Conservation (phyloP, 2,797 vertebrate genomes). For the Sebastes minor region DNA sequence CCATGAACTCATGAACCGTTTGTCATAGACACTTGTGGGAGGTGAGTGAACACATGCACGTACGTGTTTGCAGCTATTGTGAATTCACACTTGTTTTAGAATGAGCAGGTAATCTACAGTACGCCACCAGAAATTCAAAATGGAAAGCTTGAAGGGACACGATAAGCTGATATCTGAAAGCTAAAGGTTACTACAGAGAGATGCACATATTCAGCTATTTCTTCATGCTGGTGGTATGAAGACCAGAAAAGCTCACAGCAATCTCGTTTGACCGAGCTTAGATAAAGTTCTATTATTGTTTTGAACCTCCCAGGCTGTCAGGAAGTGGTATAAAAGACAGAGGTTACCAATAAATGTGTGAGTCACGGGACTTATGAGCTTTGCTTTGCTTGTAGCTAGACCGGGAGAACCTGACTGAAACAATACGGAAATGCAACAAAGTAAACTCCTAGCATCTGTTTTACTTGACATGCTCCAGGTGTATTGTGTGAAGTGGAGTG, state of each 20-base stretch:
- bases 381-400: neutral
- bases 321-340: neutral
- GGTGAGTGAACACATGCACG: too few species aligned
- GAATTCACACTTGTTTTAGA: neutral
- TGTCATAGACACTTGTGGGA: too few species aligned
- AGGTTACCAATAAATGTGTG: neutral
- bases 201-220: neutral
- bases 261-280: neutral
- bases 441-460: conserved; percentile 10
- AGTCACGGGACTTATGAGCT: neutral
- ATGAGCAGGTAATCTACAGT: neutral
- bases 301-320: neutral
- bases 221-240: neutral
- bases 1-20: too few species aligned
- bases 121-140: neutral
- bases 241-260: neutral
- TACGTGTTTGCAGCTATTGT: too few species aligned
- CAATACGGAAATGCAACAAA: neutral
- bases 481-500: neutral
- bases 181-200: neutral
- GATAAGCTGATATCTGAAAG: conserved; percentile 2
- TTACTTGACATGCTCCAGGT: conserved; percentile 33
- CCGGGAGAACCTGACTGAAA: neutral
- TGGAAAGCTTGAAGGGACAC: conserved; percentile 2
- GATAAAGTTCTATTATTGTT: neutral